Evolutionary conservation across 2,888 invertebrate genomes (phyloP), one percentile per base, ranked within the genome.

Genomic region (Plagodis dolabraria): DNA sequence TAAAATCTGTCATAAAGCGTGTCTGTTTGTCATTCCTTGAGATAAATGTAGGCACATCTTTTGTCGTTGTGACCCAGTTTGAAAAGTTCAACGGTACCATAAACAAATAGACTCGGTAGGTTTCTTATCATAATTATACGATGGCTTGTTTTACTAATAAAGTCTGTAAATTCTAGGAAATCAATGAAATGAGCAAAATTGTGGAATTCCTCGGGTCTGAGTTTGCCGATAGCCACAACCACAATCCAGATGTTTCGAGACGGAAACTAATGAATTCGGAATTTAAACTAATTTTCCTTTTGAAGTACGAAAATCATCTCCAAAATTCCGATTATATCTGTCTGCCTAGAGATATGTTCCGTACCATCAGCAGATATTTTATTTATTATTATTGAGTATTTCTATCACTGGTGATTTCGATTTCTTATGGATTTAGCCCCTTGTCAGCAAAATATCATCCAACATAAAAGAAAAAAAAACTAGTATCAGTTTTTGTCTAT

Each of bases 1-100:
- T 61, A 64, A 59, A 48, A 51, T 51, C 54, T 62, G 48, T 52
- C 60, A 57, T 50, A 59, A 63, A 60, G 48, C 49, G 57, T 58
- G 55, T 49, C 59, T 56, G 56, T 53, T 60, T 60, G 49, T 57
- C 53, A 60, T 60, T 53, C 44, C 35, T 57, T 38, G 46, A 33
- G 53, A 38, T 49, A 48, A 51, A 40, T 46, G 51, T 54, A 56
- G 22, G 22, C 22, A 22, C 52, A 40, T 57, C 50, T 43, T 8
- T 49, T 35, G 54, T 57, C 22, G 22, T 46, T 10, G 42, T 51
- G 53, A 46, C 63, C 53, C 36, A 55, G 43, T 60, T 57, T 36
- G 7, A 36, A 40, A 47, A 52, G 11, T 11, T 47, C 43, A 35
- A 47, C 22, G 36, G 10, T 33, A 45, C 45, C 5, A 45, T 45